Evolutionary conservation across 2,888 invertebrate genomes (phyloP).

Genomic region (Epiblema foenella): DNA sequence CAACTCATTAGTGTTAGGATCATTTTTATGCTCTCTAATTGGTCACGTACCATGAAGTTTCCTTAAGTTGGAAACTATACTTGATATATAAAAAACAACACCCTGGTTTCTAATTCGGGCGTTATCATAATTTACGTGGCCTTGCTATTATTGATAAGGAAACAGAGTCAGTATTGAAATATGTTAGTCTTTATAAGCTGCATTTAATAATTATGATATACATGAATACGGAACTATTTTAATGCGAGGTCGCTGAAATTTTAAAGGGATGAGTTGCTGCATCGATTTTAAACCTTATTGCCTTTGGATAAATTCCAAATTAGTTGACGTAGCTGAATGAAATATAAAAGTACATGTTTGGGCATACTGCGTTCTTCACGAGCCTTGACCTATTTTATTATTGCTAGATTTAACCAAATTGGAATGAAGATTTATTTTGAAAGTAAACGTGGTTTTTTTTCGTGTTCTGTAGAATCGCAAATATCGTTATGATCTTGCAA

Average conservation of each 20-base stretch:
- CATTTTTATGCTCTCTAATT: not conserved
- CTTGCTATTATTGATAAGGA: slow-evolving; percentile 73
- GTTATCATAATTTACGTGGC: slow-evolving; percentile 76
- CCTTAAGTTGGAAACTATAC: not conserved
- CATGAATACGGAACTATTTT: slow-evolving; percentile 49
- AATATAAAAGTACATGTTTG: slow-evolving; percentile 3
- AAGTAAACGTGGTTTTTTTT: too few relatives aligned
- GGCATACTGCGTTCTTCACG: not conserved
- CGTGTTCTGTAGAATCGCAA: not conserved
- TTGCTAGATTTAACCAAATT: not conserved
- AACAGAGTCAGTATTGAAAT: slow-evolving; percentile 48
- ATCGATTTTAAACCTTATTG: not conserved
- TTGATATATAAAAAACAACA: slow-evolving; percentile 50
- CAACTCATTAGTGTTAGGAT: too few relatives aligned
- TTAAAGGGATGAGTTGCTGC: slow-evolving; percentile 46
- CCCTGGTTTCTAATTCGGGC: slow-evolving; percentile 73
- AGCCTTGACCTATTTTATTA: not conserved
- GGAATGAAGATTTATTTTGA: not conserved
- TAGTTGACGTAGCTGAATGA: not conserved
- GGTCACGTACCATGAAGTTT: not conserved
- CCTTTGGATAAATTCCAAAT: not conserved
- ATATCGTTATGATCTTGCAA: not conserved
- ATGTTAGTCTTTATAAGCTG: slow-evolving; percentile 44
- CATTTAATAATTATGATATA: slow-evolving; percentile 42
- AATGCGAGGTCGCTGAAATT: slow-evolving; percentile 52